Evolutionary conservation across 2,888 invertebrate species (phyloP).

Genomic region (Pinctada fucata): DNA sequence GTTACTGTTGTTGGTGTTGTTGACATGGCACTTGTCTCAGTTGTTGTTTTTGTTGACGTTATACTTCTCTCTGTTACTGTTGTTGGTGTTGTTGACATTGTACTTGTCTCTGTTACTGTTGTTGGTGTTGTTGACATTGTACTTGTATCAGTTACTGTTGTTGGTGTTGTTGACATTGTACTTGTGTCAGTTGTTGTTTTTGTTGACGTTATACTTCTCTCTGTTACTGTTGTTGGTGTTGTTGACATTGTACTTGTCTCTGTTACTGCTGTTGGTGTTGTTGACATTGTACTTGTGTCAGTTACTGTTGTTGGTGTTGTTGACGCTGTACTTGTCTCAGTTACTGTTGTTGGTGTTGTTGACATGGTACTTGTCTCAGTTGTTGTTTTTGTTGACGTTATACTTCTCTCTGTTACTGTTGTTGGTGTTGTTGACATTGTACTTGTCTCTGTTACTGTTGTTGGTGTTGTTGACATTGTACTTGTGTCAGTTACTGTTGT

Average conservation of each 20-base stretch:
- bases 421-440: not conserved
- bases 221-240: not conserved
- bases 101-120: not conserved
- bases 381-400: not conserved
- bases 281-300: too few relatives aligned
- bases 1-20: too few relatives aligned
- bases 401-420: not conserved
- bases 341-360: not conserved
- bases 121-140: not conserved
- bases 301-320: too few relatives aligned
- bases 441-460: too few relatives aligned
- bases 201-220: too few relatives aligned
- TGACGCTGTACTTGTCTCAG: not conserved
- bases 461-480: too few relatives aligned
- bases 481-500: too few relatives aligned
- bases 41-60: too few relatives aligned
- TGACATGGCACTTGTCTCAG: too few relatives aligned
- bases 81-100: not conserved
- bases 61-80: not conserved
- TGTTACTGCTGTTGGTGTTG: not conserved
- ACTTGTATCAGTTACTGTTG: not conserved
- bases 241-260: not conserved
- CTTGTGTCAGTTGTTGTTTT: too few relatives aligned
- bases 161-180: too few relatives aligned
- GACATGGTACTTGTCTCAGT: not conserved